Percentiles rank a stretch among this genome's conserved stretches.
phyloP scores from a whole-genome alignment of 2,797 vertebrate species.

The Strix occidentalis region DNA sequence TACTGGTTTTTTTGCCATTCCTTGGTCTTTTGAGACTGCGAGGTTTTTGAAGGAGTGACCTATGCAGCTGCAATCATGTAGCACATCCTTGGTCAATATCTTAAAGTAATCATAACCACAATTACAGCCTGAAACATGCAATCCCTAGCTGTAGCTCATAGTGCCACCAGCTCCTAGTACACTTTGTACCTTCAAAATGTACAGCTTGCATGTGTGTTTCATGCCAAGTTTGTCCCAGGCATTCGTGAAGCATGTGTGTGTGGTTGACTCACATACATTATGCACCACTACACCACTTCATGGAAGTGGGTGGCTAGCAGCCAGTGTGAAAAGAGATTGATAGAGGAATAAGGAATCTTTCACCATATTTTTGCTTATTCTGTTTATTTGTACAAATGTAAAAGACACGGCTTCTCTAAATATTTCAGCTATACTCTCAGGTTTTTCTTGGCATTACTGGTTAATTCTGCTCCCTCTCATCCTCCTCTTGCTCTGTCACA shows the following conservation, averaged over 20 bases:
- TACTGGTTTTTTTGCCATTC: neutral
- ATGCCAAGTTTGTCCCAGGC: neutral
- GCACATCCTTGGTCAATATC: neutral
- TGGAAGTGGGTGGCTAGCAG: neutral
- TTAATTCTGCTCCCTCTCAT: neutral
- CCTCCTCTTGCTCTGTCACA: neutral
- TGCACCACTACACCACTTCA: neutral
- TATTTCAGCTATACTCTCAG: neutral
- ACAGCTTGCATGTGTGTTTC: neutral
- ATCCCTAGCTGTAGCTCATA: rapidly evolving
- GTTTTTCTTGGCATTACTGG: neutral
- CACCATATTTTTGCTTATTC: neutral
- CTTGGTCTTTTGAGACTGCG: neutral
- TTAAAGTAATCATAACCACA: neutral
- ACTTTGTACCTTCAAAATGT: neutral
- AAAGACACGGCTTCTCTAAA: neutral
- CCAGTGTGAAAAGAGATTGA: neutral
- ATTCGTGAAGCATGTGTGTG: neutral
- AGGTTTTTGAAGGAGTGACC: neutral
- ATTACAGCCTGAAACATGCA: neutral
- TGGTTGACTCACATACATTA: neutral
- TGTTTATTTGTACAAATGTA: neutral
- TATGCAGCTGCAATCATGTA: neutral
- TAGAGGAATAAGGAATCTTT: neutral
- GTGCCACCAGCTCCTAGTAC: neutral